Evolutionary conservation across 64 coral and sea anemone genomes (phyloP), one percentile per base, ranked within the genome.

Genomic region (Dendrophyllia cribrosa): DNA sequence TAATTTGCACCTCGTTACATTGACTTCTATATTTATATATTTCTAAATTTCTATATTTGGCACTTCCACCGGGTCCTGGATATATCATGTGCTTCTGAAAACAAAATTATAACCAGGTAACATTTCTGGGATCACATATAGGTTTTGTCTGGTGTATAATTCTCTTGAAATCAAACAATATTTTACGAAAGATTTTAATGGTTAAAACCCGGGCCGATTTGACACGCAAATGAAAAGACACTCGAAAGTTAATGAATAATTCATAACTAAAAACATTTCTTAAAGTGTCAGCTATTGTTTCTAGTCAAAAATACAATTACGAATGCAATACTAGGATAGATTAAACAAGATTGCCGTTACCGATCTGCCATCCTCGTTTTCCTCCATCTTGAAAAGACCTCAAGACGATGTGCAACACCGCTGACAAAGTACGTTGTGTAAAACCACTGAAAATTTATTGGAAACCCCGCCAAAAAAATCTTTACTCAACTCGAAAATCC

Each of bases 401-500:
- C 34, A 34, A 34, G 34, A 34, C 34, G 34, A 34, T 34, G 34
- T 34, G 34, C 34, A 34, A 34, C 34, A 34, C 34, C 34, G 34
- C 34, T 34, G 34, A 34, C 34, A 34, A 34, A 34, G 34, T 34
- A 34, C 34, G 34, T 34, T 34, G 34, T 34, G 34, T 34, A 34
- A 34, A 34, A 34, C 34, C 34, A 34, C 34, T 34, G 34, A 34
- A 34, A 34, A 34, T 34, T 34, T 34, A 34, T 34, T 34, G 34
- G 34, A 34, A 34, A 34, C 34, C 34, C 34, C 34, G 2, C 34
- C 34, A 34, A 34, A 34, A 34, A 34, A 34, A 34, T 34, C 34
- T 34, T 34, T 1, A 34, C 34, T 34, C 34, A 93, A 93, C 91
- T 93, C 91, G 91, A 93, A 88, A 93, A 93, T 93, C 91, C 91